Evolutionary conservation across 1,140 invertebrate genomes (phyloP), one percentile per base, ranked within the genome.

Genomic region (Spodoptera litura): DNA sequence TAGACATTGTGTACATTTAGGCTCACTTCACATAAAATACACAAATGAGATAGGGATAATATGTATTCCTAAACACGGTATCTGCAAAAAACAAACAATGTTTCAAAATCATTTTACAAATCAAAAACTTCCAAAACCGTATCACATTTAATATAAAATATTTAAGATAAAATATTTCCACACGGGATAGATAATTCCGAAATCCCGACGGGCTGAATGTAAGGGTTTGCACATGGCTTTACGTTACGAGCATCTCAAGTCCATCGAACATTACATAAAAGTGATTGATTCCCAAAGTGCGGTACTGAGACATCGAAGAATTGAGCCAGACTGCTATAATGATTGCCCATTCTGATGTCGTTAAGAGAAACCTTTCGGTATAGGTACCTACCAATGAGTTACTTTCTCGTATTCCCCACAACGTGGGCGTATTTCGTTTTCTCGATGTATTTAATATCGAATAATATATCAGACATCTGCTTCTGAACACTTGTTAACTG

Each of bases 191-290:
- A 15, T 66, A 66, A 4, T 66, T 44, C 15, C 62, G 35, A n/a
- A 49, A 66, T 20, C 15, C 13, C 38, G 11, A 25, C 15, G 38
- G 27, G 61, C 11, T 3, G 44, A 64, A 20, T 66, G 12, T 66
- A 20, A 20, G 35, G 38, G 10, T 44, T 64, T 44, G 38, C 61
- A 31, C 49, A 53, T 68, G 27, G 49, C 49, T 70, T 70, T 52
- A 51, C 38, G 56, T 61, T 74, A 49, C 56, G n/a, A 49, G 56
- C 12, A 31, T 62, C 52, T 64, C 25, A 10, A 75, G 56, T 74
- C 56, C 55, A 51, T 74, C 56, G 38, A 74, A 75, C 44, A 53
- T 75, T 61, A 62, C 59, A 62, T 75, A 53, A 75, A 75, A 75
- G 59, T 75, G 59, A 75, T 75, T 64, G 73, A 75, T 75, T 75